Percentiles rank a stretch among this genome's conserved stretches.
phyloP scores from a whole-genome alignment of 1,140 invertebrate species.

The Euura lappo region DNA sequence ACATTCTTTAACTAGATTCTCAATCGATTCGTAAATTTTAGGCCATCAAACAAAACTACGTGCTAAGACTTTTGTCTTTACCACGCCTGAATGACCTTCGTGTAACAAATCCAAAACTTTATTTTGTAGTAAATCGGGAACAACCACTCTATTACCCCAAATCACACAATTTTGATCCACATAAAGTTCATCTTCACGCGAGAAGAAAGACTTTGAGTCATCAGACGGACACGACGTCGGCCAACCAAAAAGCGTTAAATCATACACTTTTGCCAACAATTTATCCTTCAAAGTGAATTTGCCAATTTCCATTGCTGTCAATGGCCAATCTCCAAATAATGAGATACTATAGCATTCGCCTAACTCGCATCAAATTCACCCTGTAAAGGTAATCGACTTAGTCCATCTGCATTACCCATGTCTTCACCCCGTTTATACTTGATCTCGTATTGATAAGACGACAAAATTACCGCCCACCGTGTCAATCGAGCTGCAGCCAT shows the following conservation, averaged over 20 bases:
- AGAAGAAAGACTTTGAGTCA: neutral
- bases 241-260: neutral
- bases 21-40: neutral
- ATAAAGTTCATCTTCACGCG: neutral
- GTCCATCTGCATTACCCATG: too few species aligned
- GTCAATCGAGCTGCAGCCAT: too few species aligned
- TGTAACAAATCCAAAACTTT: neutral
- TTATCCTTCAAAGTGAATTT: neutral
- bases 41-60: neutral
- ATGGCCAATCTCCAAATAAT: neutral
- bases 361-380: neutral
- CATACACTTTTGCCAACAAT: neutral
- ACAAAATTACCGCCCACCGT: too few species aligned
- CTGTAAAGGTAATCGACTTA: slow-evolving; percentile 14
- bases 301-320: neutral
- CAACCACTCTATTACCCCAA: too few species aligned
- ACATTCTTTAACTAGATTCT: too few species aligned
- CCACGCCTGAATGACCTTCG: neutral
- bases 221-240: too few species aligned
- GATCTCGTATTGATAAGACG: too few species aligned
- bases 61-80: neutral
- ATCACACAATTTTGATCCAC: neutral
- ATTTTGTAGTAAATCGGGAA: neutral
- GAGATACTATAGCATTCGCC: neutral
- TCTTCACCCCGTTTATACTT: too few species aligned